Evolutionary conservation across 2,113 vertebrate species (phyloP), one percentile per base, ranked within the genome.

Genomic region (Neodontobutis hainanensis): DNA sequence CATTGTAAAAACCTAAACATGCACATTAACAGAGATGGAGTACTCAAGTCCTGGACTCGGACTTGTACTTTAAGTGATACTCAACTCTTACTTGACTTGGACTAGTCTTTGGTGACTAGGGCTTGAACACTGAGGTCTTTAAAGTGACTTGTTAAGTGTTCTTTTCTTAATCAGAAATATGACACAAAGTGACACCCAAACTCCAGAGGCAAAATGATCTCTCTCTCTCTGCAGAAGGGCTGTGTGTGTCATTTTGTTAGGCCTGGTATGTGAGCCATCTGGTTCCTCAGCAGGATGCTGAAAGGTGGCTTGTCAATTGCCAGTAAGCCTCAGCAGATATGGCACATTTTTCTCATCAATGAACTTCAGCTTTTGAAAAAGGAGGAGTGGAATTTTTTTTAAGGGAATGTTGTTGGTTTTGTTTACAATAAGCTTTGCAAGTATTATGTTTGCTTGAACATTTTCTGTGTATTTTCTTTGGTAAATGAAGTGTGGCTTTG

Each of bases 241-340:
- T 51, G 46, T 53, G 15, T 61, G 50, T 63, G 6, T 5, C 11
- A 81, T 74, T 35, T 68, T 84, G 47, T 58, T 50, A 52, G 67
- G 49, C 35, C 59, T 68, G 62, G 68, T 58, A 80, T 83, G 76
- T 77, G 60, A 40, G 47, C 70, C 63, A 73, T 69, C 70, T 77
- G 72, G 70, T 74, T 81, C 48, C 47, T 44, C 10, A 34, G 50
- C 15, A 8, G 15, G 66, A 77, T 83, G 44, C 32, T 40, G n/a
- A 49, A 36, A 43, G 77, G 52, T 65, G 60, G 42, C 34, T 70
- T 32, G 56, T 79, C 19, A 43, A 56, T 58, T 78, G 74, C 72
- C 73, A 77, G 65, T 44, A 58, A 82, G 14, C 6, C 40, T 43
- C 38, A 48, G 8, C 32, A 59, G 5, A 53, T 69, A n/a, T 70